Evolutionary conservation across 2,113 vertebrate species (phyloP), one percentile per base, ranked within the genome.

Genomic region (Platycercus adscitus): DNA sequence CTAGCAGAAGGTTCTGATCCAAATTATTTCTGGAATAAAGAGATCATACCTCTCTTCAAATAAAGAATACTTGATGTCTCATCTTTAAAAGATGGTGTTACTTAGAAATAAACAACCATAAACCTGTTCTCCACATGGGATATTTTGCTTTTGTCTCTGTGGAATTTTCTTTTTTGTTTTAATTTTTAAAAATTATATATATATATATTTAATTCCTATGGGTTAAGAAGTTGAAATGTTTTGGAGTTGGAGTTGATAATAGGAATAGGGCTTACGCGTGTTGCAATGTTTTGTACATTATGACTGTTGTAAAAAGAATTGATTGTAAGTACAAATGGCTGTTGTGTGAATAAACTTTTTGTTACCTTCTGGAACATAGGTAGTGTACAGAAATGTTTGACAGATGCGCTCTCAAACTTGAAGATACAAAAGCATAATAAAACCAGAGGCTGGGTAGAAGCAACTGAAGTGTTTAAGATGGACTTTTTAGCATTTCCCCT

Each of bases 281-380:
- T 97, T 98, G 91, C 98, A 70, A 93, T 98, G 86, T 96, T 97
- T 97, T 91, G 95, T 97, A 96, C 73, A 87, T 97, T 97, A 86
- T 97, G 75, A 96, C 94, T 98, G 92, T 91, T 98, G 98, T 96
- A 92, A 96, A 98, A 88, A 97, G 61, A 97, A 78, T 75, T 97
- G 86, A 95, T 97, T 98, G 95, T 97, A 97, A 96, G 95, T 97
- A 97, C 92, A 92, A 97, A 95, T 96, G 97, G 94, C 81, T 97
- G 81, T 97, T 97, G 86, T 93, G 95, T 96, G 92, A 97, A 98
- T 98, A 98, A 98, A 97, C 90, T 96, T 95, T 97, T 97, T 98
- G 89, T 97, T 97, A 97, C 77, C 4, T 97, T 97, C 86, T 97
- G 95, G 65, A 97, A 95, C 75, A 64, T 80, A 91, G 95, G 44